Evolutionary conservation across 2,797 vertebrate genomes (phyloP).

Genomic region (Lindbergichthys nudifrons): DNA sequence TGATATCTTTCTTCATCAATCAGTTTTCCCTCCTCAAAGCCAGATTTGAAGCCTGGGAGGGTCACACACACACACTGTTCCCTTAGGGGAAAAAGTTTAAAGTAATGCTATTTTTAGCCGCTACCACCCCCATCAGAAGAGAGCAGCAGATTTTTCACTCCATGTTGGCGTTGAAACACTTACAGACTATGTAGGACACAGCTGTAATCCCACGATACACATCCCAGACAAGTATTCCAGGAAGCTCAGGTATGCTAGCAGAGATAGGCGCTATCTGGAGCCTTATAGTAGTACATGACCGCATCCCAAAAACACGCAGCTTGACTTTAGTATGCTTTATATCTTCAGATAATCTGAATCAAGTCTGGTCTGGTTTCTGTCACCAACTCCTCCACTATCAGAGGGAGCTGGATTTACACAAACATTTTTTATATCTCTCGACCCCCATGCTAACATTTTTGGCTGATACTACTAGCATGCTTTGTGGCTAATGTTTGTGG

Average conservation of each 20-base stretch:
- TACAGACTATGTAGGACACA: slow-evolving; percentile 63
- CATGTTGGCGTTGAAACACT: slow-evolving; percentile 40
- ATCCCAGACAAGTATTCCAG: slow-evolving; percentile 40
- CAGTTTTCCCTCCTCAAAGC: slow-evolving; percentile 69
- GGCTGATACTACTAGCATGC: slow-evolving; percentile 48
- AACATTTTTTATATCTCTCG: neutral
- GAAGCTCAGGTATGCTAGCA: slow-evolving; percentile 35
- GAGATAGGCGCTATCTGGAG: slow-evolving; percentile 7
- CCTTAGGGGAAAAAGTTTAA: slow-evolving; percentile 60
- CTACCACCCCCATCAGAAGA: slow-evolving; percentile 47
- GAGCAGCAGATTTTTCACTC: slow-evolving; percentile 63
- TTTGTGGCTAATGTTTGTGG: slow-evolving; percentile 42
- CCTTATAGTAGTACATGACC: neutral
- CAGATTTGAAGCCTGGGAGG: slow-evolving; percentile 59
- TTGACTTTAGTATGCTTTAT: slow-evolving; percentile 21
- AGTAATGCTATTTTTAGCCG: slow-evolving; percentile 76
- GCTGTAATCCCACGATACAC: slow-evolving; percentile 52
- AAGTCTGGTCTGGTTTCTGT: slow-evolving; percentile 36
- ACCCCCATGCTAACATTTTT: neutral
- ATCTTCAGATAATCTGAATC: slow-evolving; percentile 33
- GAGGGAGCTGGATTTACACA: neutral
- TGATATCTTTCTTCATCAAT: slow-evolving; percentile 40
- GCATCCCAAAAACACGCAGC: slow-evolving; percentile 39
- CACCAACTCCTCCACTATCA: slow-evolving; percentile 24
- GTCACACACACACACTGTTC: slow-evolving; percentile 53